Evolutionary conservation across 2,113 vertebrate species (phyloP), one percentile per base, ranked within the genome.

Genomic region (Beaufortia kweichowensis): DNA sequence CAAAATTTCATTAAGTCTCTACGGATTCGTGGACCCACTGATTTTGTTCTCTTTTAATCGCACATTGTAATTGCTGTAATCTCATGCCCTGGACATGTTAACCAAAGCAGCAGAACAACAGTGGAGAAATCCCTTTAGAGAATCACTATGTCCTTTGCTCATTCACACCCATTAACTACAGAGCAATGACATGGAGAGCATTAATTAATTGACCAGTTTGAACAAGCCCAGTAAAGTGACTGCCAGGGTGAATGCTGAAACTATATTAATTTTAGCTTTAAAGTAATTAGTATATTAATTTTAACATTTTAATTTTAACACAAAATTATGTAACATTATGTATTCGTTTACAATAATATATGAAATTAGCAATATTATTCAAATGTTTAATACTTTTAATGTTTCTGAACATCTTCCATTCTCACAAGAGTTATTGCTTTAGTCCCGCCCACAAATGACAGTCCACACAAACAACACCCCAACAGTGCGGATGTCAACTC

Each of bases 81-180:
- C 53, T 21, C 29, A 70, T 70, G 67, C 48, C 14, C 50, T 59
- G 26, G 29, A 65, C 31, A 65, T 46, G 31, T 57, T 57, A 17
- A 57, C 14, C 53, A 39, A 57, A 71, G 68, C 53, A 26, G 50
- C 33, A 14, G 14, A 21, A 71, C 31, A 43, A n/a, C 55, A 26
- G 50, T 56, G 31, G 15, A 56, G 55, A 43, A n/a, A 72, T 23
- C 3, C 0, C 69, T 23, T 53, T 12, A 39, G 69, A 59, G 55
- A 57, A 35, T 56, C 17, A 55, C 0, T 3, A 12, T 46, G 39
- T 61, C 26, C 56, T 74, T 48, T 61, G 26, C 26, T 74, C 12
- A 10, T 74, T 74, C 19, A 17, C 71, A 74, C 71, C 26, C 33
- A 71, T 71, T 41, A 71, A n/a, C 33, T 24, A 57, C 12, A 46